Conservation (phyloP, 2,113 vertebrate genomes). For the Menura novaehollandiae region DNA sequence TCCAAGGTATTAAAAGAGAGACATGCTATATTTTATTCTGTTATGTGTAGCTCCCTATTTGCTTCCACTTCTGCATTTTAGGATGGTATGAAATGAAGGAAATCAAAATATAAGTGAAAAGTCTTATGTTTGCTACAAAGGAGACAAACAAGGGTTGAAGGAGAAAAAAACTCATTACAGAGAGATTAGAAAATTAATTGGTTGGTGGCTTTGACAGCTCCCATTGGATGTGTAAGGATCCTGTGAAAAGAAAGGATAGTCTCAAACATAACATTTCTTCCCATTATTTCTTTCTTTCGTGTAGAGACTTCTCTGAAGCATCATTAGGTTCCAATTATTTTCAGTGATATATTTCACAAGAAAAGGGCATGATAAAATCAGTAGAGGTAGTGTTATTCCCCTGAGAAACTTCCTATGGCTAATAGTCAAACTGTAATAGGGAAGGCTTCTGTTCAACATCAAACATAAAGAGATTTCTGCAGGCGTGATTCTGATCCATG, state of each 20-base stretch:
- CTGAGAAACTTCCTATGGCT: not conserved
- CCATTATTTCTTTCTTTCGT: not conserved
- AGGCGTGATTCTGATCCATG: not conserved
- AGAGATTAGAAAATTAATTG: constrained; percentile 58
- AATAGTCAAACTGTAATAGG: not conserved
- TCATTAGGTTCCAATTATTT: constrained; percentile 62
- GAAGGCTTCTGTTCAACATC: not conserved
- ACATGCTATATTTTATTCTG: not conserved
- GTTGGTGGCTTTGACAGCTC: constrained; percentile 33
- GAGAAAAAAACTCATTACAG: constrained; percentile 38
- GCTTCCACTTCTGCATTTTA: not conserved
- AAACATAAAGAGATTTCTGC: not conserved
- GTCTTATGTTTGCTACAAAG: constrained; percentile 3
- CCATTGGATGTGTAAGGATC: constrained; percentile 29
- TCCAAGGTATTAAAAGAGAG: constrained; percentile 8
- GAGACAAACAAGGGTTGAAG: constrained; percentile 20
- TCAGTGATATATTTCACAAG: constrained; percentile 27
- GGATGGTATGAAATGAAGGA: not conserved
- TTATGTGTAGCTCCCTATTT: not conserved
- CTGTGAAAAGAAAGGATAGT: not conserved
- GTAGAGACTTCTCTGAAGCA: constrained; percentile 32
- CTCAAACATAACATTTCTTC: constrained; percentile 30
- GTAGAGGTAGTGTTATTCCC: not conserved
- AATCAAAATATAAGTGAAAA: constrained; percentile 10
- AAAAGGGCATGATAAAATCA: constrained; percentile 34